Percentiles rank a stretch among this genome's conserved stretches.
Conservation (phyloP, 1,140 invertebrate species). For the Episyrphus balteatus region DNA sequence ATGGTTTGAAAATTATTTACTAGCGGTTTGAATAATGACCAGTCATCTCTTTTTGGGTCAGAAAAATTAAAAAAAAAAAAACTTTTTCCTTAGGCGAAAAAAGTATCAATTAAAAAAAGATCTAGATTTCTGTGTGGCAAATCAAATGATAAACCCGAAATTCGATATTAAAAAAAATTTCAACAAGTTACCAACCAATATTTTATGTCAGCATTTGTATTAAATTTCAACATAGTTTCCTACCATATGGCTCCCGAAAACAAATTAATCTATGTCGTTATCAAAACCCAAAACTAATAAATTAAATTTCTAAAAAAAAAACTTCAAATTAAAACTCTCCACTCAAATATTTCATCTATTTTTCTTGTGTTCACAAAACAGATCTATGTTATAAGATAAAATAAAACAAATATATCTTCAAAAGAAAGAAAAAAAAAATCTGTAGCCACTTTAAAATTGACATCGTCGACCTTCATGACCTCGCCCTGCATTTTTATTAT, state of each 20-base stretch:
- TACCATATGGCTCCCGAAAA: not conserved
- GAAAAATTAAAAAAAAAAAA: not conserved
- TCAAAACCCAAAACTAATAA: not conserved
- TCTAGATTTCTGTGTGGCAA: not conserved
- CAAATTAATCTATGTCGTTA: not conserved
- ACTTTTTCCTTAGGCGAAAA: not conserved
- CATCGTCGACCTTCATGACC: no score
- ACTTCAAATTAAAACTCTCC: no score
- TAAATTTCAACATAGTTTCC: not conserved
- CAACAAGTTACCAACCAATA: no score
- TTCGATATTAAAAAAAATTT: no score
- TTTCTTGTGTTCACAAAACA: slow-evolving; percentile 2
- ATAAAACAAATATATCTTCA: no score
- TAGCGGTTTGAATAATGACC: not conserved
- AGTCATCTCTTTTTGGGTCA: not conserved
- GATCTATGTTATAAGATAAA: slow-evolving; percentile 4
- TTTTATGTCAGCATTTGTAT: not conserved
- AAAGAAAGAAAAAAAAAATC: no score
- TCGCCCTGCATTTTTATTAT: no score
- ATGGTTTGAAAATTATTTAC: not conserved
- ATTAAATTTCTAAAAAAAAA: no score
- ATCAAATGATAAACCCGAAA: no score
- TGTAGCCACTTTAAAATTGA: no score
- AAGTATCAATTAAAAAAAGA: not conserved
- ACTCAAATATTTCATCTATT: not conserved